These are phyloP conservation scores for Nemotelus nigrinus DNA, from an alignment of 2,888 invertebrate genomes.

Conservation along the genomic window DNA sequence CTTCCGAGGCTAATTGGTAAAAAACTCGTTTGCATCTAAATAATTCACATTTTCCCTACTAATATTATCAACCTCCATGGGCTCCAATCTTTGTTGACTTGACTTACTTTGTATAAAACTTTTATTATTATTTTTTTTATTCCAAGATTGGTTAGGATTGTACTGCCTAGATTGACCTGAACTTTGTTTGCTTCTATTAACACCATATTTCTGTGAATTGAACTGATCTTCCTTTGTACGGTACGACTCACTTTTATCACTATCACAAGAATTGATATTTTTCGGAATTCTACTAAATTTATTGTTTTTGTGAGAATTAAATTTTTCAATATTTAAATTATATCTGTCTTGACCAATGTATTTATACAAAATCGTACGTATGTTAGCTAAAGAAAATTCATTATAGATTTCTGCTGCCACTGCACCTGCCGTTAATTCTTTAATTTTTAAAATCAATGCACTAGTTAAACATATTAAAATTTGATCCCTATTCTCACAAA, in stretches of 20 bases:
- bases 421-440: too few relatives aligned
- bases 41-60: conserved; percentile 1
- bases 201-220: conserved; percentile 4
- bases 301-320: too few relatives aligned
- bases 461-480: too few relatives aligned
- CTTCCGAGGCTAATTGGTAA: conserved; percentile 46
- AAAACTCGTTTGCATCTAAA: conserved; percentile 36
- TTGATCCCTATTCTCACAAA: too few relatives aligned
- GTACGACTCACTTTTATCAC: background rate
- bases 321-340: too few relatives aligned
- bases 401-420: too few relatives aligned
- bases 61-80: conserved; percentile 17
- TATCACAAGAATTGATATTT: too few relatives aligned
- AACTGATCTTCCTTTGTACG: conserved; percentile 12
- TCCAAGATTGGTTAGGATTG: conserved; percentile 11
- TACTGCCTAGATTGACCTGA: conserved; percentile 19
- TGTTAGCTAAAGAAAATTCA: too few relatives aligned
- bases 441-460: too few relatives aligned
- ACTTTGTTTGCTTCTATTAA: conserved; percentile 9
- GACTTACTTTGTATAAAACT: conserved; percentile 2
- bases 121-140: conserved; percentile 1
- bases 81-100: background rate
- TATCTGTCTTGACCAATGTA: too few relatives aligned
- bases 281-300: too few relatives aligned
- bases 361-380: too few relatives aligned